phyloP scores from a whole-genome alignment of 1,140 invertebrate genomes.

The Zaprionus inermis region DNA sequence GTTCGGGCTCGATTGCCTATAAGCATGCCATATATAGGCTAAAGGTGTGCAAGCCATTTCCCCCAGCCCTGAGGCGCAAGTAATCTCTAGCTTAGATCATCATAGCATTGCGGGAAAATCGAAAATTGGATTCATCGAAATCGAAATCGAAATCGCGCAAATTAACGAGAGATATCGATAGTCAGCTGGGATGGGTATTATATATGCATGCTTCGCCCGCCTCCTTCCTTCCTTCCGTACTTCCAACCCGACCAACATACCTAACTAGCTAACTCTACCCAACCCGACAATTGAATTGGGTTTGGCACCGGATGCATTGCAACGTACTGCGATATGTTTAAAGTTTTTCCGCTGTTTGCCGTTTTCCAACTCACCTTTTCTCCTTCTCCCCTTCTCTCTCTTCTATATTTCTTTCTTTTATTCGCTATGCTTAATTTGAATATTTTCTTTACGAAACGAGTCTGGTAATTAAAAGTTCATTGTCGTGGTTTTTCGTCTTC shows the following conservation, averaged over 20 bases:
- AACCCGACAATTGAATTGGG: not conserved
- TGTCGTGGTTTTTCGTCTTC: slow-evolving; percentile 47
- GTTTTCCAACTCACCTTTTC: slow-evolving; percentile 3
- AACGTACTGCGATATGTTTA: not conserved
- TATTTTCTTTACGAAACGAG: slow-evolving; percentile 63
- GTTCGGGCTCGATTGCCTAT: slow-evolving; percentile 1
- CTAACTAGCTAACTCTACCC: not conserved
- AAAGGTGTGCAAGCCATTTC: not conserved
- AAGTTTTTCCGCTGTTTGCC: slow-evolving; percentile 37
- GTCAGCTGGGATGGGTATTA: too few relatives aligned
- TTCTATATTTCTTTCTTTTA: not conserved
- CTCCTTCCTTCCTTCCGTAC: not conserved
- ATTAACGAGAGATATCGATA: not conserved
- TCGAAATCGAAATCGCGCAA: slow-evolving; percentile 2
- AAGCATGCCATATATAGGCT: not conserved
- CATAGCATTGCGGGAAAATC: not conserved
- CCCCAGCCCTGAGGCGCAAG: not conserved
- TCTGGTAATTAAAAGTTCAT: slow-evolving; percentile 76
- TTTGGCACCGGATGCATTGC: slow-evolving; percentile 1
- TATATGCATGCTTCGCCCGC: slow-evolving; percentile 12
- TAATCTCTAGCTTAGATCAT: not conserved
- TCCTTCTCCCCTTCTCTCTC: slow-evolving; percentile 18
- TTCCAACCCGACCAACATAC: too few relatives aligned
- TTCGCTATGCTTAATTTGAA: slow-evolving; percentile 40
- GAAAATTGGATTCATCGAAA: not conserved